Evolutionary conservation across 1,140 invertebrate genomes (phyloP), one percentile per base, ranked within the genome.

Genomic region (Drosophila albomicans): DNA sequence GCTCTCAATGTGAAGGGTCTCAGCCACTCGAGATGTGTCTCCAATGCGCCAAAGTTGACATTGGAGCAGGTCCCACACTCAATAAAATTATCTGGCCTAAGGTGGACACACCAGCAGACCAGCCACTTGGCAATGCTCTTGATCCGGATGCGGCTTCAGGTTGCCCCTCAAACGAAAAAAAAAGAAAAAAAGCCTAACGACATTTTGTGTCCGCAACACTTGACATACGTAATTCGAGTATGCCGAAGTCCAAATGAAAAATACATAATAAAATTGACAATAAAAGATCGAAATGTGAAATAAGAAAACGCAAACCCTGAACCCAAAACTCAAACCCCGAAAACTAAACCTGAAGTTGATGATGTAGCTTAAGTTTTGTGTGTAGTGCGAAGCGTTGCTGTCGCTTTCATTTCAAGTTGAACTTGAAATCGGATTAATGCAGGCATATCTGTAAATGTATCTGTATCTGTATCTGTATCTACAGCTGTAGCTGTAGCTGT

Each of bases 181-280:
- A 20, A 20, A 25, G 3, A 25, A 25, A 25, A 25, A 38, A 71
- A 58, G 67, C 25, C 48, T 62, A 72, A 59, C 65, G 28, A 72
- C n/a, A 61, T 82, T 67, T 79, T 57, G 28, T 46, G 67, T 68
- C 79, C 68, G 80, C 81, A 84, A 68, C 81, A 80, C 81, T 82
- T 84, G 75, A 82, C 6, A 46, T 43, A 25, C 32, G 20, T 15
- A 52, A 41, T 13, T 32, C 48, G 16, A 52, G 66, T 62, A 85
- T 78, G 81, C 68, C 57, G 81, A 59, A 61, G 15, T 3, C 61
- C 51, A 65, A 76, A 81, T 78, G 65, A 67, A 71, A 73, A 85
- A 81, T 63, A 76, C 74, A 84, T 84, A 78, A 84, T 85, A 74
- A 82, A 82, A 81, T 69, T 79, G 70, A 43, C 59, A 63, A 63